A percentile compares a stretch with the other conserved stretches of the same genome.
phyloP scores from a whole-genome alignment of 2,888 invertebrate genomes.

The Cosmorhoe ocellata region DNA sequence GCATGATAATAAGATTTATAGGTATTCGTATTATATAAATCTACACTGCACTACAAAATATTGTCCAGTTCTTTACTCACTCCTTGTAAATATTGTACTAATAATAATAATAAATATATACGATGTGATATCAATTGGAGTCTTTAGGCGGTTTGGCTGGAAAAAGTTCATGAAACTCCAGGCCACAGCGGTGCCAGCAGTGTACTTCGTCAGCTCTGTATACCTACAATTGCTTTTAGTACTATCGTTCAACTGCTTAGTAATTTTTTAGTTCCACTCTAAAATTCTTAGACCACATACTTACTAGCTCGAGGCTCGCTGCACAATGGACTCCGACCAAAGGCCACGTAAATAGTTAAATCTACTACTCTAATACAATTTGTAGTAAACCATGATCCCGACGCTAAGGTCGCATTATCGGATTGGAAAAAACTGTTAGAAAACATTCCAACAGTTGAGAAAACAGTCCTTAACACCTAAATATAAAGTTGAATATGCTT shows the following conservation, averaged over 20 bases:
- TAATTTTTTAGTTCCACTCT: not conserved
- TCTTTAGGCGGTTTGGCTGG: too few relatives aligned
- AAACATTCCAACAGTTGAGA: constrained; percentile 47
- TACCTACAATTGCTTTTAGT: too few relatives aligned
- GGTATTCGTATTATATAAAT: too few relatives aligned
- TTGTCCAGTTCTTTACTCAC: not conserved
- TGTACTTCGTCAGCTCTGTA: too few relatives aligned
- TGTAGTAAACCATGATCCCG: constrained; percentile 82
- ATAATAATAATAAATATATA: too few relatives aligned
- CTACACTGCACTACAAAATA: too few relatives aligned
- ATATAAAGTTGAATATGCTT: constrained; percentile 57
- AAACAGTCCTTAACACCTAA: constrained; percentile 52
- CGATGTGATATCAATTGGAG: too few relatives aligned
- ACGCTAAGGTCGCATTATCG: constrained; percentile 81
- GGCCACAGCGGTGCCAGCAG: too few relatives aligned
- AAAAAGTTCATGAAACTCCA: too few relatives aligned
- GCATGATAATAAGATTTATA: too few relatives aligned
- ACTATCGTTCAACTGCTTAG: not conserved
- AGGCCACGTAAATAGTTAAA: constrained; percentile 75
- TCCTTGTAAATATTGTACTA: too few relatives aligned
- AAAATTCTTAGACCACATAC: constrained; percentile 11
- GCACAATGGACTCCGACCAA: constrained; percentile 26
- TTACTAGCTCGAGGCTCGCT: constrained; percentile 5
- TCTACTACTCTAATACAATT: constrained; percentile 81
- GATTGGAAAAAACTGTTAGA: constrained; percentile 80